Evolutionary conservation across 1,140 invertebrate species (phyloP), one percentile per base, ranked within the genome.

Genomic region (Leptoteleia sp.): DNA sequence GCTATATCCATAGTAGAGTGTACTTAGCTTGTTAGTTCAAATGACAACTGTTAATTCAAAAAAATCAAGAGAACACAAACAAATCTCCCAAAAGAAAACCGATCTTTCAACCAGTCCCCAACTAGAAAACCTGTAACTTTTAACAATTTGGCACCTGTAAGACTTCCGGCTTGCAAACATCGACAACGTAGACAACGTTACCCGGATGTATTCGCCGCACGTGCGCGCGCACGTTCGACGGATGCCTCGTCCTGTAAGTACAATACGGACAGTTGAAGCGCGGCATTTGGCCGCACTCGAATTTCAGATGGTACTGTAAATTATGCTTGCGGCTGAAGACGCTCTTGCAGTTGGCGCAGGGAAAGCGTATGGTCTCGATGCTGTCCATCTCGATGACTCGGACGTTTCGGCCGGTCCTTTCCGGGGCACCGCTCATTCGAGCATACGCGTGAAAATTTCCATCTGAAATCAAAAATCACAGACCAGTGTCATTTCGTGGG

Each of bases 241-340:
- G 83, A 43, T 90, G 85, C n/a, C 73, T 64, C 15, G 78, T 76
- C 11, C 78, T 73, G 37, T 71, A 77, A 59, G 70, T 45, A 76
- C 91, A 92, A 68, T 90, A 87, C 0, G 90, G 91, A 76, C 92
- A 93, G 52, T 90, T 89, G 78, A 92, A 91, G 37, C 91, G 83
- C 17, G 92, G 91, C 76, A 90, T 88, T 47, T 91, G 89, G 0
- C 92, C 92, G 70, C 92, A 93, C 57, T 92, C 91, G 81, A 87
- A 91, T 54, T 89, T 90, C 64, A 92, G 55, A 76, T 93, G 92
- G 3, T 92, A 88, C 8, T 90, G 90, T 75, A 92, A 87, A 81
- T 92, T 92, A 70, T 92, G 92, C 81, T 92, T 92, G 72, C 92
- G 88, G 13, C 90, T 90, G 78, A 93, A 93, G 37, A 88, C 85